Evolutionary conservation across 2,888 invertebrate species (phyloP).

Genomic region (Stegophylla sp.): DNA sequence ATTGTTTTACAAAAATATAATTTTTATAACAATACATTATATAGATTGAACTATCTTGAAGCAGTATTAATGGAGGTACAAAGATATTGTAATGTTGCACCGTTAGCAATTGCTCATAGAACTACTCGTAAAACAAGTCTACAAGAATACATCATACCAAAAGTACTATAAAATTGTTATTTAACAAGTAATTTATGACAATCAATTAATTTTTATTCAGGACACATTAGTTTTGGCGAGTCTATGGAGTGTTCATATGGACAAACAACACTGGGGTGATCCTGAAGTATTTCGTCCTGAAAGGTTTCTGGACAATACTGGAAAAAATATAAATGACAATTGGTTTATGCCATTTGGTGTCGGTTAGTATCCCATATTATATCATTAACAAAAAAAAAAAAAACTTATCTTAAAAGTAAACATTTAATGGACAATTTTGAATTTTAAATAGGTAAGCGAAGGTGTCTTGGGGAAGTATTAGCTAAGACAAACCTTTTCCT

Average conservation of each 20-base stretch:
- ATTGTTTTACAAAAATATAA: conserved; percentile 20
- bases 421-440: conserved; percentile 62
- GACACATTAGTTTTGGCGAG: conserved; percentile 71
- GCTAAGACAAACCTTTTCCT: conserved; percentile 72
- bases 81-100: conserved; percentile 67
- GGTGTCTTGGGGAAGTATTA: conserved; percentile 72
- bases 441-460: conserved; percentile 69
- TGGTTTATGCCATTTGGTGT: conserved; percentile 73
- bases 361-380: conserved; percentile 67
- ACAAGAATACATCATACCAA: conserved; percentile 67
- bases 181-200: not conserved
- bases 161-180: conserved; percentile 64
- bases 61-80: conserved; percentile 68
- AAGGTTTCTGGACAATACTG: conserved; percentile 71
- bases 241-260: conserved; percentile 72
- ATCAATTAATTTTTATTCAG: conserved; percentile 64
- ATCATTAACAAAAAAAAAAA: conserved; percentile 65
- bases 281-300: conserved; percentile 72
- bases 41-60: conserved; percentile 64
- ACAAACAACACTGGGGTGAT: conserved; percentile 69
- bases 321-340: conserved; percentile 68
- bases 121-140: conserved; percentile 66
- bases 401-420: conserved; percentile 64
- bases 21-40: conserved; percentile 29
- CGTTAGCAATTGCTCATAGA: conserved; percentile 69